Conservation (phyloP, 2,888 invertebrate species). For the Merodon equestris region DNA sequence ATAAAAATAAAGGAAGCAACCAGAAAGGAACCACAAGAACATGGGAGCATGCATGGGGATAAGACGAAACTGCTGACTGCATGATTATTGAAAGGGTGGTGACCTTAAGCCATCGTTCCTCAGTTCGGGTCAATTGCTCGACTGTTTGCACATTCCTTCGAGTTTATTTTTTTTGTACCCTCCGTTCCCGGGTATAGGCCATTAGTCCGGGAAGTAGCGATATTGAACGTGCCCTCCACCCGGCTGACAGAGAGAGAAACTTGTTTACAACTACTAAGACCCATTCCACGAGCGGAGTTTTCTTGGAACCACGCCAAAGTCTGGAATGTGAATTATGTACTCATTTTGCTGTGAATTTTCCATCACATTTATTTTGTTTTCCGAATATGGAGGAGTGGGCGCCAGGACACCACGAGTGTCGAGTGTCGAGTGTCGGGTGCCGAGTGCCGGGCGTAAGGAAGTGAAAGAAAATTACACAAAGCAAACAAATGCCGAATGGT, state of each 20-base stretch:
- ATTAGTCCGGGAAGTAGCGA: not conserved
- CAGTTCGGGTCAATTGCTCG: slow-evolving; percentile 60
- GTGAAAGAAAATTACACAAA: slow-evolving; percentile 44
- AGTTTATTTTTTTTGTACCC: too few relatives aligned
- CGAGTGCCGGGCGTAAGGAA: slow-evolving; percentile 17
- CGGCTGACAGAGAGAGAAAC: slow-evolving; percentile 27
- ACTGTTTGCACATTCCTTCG: slow-evolving; percentile 54
- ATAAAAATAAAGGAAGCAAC: too few relatives aligned
- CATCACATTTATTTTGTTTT: slow-evolving; percentile 64
- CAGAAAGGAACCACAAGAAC: too few relatives aligned
- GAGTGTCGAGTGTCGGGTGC: slow-evolving; percentile 7
- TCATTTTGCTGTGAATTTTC: slow-evolving; percentile 68
- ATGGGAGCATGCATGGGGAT: not conserved
- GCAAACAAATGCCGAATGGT: too few relatives aligned
- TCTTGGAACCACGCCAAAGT: slow-evolving; percentile 63
- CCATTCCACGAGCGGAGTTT: slow-evolving; percentile 31
- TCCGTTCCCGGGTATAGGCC: not conserved
- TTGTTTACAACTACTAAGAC: slow-evolving; percentile 55
- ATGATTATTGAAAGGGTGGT: slow-evolving; percentile 67
- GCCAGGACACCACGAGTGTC: too few relatives aligned
- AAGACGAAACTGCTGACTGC: slow-evolving; percentile 56
- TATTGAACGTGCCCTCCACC: not conserved
- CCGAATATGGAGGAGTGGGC: slow-evolving; percentile 3
- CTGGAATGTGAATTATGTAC: slow-evolving; percentile 69
- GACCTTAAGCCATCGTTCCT: slow-evolving; percentile 48